Conservation (phyloP, 2,888 invertebrate genomes). For the Falcaria lacertinaria region DNA sequence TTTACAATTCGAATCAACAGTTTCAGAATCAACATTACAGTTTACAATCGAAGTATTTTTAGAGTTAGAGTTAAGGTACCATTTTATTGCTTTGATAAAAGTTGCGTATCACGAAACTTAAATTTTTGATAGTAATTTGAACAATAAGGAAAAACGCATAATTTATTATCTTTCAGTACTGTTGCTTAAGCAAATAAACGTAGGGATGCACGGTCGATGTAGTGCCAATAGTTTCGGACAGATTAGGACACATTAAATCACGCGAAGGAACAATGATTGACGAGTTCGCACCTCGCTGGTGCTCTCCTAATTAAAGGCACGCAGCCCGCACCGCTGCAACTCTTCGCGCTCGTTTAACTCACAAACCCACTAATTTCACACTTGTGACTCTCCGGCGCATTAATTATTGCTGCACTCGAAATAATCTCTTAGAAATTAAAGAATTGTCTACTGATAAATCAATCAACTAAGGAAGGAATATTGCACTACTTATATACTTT, state of each 20-base stretch:
- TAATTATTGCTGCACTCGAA: constrained; percentile 28
- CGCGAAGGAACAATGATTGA: constrained; percentile 71
- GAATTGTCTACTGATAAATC: constrained; percentile 22
- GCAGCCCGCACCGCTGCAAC: constrained; percentile 59
- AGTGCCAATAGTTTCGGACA: constrained; percentile 51
- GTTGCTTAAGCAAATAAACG: neutral
- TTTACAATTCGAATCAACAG: no score
- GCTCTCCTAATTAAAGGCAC: constrained; percentile 75
- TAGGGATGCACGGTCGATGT: constrained; percentile 55
- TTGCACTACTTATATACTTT: no score
- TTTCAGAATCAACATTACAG: no score
- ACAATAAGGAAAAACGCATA: no score
- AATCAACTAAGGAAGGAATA: neutral
- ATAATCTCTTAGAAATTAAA: constrained; percentile 8
- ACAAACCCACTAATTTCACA: constrained; percentile 45
- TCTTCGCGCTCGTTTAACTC: constrained; percentile 58
- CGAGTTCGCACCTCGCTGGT: constrained; percentile 75
- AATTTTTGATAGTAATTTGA: no score
- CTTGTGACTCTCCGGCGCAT: constrained; percentile 23
- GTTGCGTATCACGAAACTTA: no score
- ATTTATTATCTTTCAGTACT: no score
- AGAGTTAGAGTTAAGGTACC: no score
- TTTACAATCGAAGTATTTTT: no score
- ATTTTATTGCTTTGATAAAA: no score
- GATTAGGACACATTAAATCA: constrained; percentile 63